Evolutionary conservation across 2,797 vertebrate species (phyloP), one percentile per base, ranked within the genome.

Genomic region (Apogon talboti): DNA sequence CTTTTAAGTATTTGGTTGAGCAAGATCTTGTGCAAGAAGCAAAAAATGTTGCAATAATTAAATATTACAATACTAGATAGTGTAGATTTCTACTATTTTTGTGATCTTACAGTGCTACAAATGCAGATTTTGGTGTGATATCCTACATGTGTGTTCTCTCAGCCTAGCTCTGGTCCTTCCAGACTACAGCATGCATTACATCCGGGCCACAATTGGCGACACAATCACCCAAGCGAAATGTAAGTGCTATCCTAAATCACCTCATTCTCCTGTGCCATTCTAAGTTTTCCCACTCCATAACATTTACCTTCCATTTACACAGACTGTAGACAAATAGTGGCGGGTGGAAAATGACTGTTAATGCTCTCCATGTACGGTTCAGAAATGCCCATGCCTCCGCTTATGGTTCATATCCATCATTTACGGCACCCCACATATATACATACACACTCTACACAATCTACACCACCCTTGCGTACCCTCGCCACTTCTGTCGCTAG

Each of bases 131-230:
- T 38, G 11, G 11, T 10, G 1, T 59, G 13, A 62, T 33, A 43
- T 30, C 24, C 49, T 14, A 2, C 42, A 46, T 55, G n/a, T 52
- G 30, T 66, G 42, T 71, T 58, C 63, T 89, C 91, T 49, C 91
- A 99, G 97, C 91, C 92, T 99, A 86, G 98, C 96, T 61, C 89
- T 99, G 92, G 98, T 98, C 67, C 94, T 99, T 42, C 98, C 98
- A 13, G 93, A 96, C 35, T 98, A 98, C 94, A 97, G 96, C 82
- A 91, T 93, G 92, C 94, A 97, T 90, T 98, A 98, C 91, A 98
- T 99, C 90, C 94, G 93, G 78, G 95, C 97, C 71, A 95, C 90
- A 63, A 94, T 98, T 79, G 95, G 95, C 51, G 97, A 99, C 90
- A 93, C 94, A 41, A 96, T 98, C 90, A 94, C 81, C 78, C 96